Base-by-base conservation (phyloP, 2,888 invertebrate genomes). In the Craniophora ligustri region DNA sequence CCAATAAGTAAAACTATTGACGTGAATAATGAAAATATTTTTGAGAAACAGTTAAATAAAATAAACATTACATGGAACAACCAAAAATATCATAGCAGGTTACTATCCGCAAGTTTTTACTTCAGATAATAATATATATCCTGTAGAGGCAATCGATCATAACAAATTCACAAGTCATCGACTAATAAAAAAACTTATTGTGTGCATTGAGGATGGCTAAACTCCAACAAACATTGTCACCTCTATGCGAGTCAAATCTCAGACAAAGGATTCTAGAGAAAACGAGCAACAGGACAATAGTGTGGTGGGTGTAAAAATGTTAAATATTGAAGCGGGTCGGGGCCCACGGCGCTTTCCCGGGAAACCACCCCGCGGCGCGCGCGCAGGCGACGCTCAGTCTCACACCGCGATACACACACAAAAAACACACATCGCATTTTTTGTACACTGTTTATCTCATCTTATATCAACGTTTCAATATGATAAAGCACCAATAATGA, bases 101-200 rank as follows among this genome's bases (percentile, higher is more conserved):
- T 81, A 76, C 78, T 74, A 79, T 88, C 78, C 71, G 73, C 81
- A 80, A 77, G 78, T 81, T 86, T 85, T 84, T 83, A 75, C 57
- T 72, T 63, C 42, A 63, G 50, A 58, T 49, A n/a, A n/a, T n/a
- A n/a, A n/a, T n/a, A n/a, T n/a, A 68, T 58, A 75, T 71, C 72
- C 85, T 82, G 79, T 63, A 70, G 72, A 80, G 85, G 80, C 85
- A 75, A 92, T 93, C 93, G 81, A 93, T 93, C 93, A 92, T 80
- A 86, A 88, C 88, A 92, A 92, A 92, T 92, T 93, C 92, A 92
- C 93, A 88, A 93, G 93, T 93, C 93, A 93, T 93, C 93, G 89
- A 76, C 79, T 88, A 78, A 89, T 86, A 89, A 91, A 91, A 72
- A 91, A 91, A 87, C 72, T 63, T 79, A 89, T 91, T 91, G 91